phyloP scores from a whole-genome alignment of 2,113 vertebrate species.

The Lutjanus erythropterus region DNA sequence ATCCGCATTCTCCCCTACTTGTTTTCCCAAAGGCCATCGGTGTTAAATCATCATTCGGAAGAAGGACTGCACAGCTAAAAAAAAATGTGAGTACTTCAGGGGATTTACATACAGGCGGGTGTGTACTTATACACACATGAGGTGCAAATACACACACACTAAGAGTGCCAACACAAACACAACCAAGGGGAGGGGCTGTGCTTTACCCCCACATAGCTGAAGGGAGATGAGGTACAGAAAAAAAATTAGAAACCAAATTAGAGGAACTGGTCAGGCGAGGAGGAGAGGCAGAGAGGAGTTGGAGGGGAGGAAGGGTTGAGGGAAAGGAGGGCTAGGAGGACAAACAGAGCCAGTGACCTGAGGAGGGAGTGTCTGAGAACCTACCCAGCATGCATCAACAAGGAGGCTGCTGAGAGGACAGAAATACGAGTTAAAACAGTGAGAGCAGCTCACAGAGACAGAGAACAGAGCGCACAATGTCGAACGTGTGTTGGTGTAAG shows the following conservation, averaged over 20 bases:
- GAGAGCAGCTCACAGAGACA: constrained; percentile 23
- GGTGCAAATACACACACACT: constrained; percentile 24
- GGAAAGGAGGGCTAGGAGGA: constrained; percentile 72
- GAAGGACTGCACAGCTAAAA: constrained; percentile 32
- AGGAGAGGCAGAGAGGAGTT: constrained; percentile 67
- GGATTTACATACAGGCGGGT: constrained; percentile 65
- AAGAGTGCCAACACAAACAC: constrained; percentile 66
- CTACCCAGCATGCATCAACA: constrained; percentile 76
- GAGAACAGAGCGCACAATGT: constrained; percentile 31
- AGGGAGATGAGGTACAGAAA: constrained; percentile 73
- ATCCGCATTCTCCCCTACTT: too few relatives aligned
- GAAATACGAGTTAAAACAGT: constrained; percentile 64
- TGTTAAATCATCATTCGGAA: constrained; percentile 72
- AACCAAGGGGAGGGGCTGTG: constrained; percentile 54
- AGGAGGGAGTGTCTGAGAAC: constrained; percentile 77
- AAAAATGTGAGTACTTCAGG: constrained; percentile 46
- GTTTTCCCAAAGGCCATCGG: constrained; percentile 49
- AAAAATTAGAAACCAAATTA: constrained; percentile 84
- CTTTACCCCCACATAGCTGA: constrained; percentile 72
- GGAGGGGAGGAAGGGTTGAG: constrained; percentile 39
- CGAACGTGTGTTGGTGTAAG: constrained; percentile 31
- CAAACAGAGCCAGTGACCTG: constrained; percentile 78
- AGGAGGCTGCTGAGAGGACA: constrained; percentile 78
- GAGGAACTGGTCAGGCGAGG: constrained; percentile 80
- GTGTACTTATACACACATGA: not conserved